Conservation (phyloP, 2,888 invertebrate species). For the Cyclophora punctaria region DNA sequence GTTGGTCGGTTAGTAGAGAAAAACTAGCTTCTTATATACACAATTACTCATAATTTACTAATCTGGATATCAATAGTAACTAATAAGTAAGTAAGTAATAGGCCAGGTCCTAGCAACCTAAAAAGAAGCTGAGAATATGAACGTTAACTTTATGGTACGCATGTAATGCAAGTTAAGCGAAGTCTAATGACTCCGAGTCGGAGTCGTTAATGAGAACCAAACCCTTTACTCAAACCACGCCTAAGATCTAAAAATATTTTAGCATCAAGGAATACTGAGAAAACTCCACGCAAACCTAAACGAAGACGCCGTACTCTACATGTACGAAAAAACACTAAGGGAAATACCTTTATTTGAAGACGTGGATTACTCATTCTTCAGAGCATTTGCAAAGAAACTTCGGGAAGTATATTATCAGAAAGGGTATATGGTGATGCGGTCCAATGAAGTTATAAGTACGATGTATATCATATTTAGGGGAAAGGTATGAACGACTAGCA, state of each 20-base stretch:
- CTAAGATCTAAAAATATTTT: conserved; percentile 5
- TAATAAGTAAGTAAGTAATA: no score
- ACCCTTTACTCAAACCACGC: no score
- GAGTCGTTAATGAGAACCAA: no score
- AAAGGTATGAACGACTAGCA: conserved; percentile 30
- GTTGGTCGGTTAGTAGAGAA: conserved; percentile 56
- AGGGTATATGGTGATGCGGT: conserved; percentile 58
- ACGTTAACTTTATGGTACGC: no score
- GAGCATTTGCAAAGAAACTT: conserved; percentile 69
- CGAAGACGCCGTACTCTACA: conserved; percentile 69
- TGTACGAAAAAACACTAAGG: conserved; percentile 70
- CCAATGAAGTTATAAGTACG: conserved; percentile 55
- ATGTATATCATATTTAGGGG: conserved; percentile 69
- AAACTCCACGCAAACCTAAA: conserved; percentile 70
- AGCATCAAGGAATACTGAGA: conserved; percentile 65
- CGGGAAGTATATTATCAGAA: conserved; percentile 61
- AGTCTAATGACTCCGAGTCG: no score
- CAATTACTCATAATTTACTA: no score
- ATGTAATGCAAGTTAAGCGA: no score
- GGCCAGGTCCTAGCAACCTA: no score
- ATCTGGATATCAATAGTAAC: no score
- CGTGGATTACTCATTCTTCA: conserved; percentile 69
- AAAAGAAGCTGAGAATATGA: no score
- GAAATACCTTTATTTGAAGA: conserved; percentile 72
- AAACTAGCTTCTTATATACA: no score